Percentiles rank a stretch among this genome's conserved stretches.
Conservation (phyloP, 1,140 invertebrate species). For the Drosophila burlai region DNA sequence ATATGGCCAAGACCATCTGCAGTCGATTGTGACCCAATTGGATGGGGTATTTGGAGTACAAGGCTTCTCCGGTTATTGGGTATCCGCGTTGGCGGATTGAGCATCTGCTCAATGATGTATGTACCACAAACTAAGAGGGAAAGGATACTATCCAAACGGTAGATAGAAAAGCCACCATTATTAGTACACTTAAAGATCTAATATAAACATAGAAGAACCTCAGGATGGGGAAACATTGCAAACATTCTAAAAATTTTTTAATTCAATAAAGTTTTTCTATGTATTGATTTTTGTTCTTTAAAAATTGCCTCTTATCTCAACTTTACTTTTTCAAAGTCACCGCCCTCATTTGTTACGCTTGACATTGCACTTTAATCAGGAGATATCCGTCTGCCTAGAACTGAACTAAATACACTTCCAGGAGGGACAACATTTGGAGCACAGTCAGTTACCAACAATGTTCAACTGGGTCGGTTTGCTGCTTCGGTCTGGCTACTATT, state of each 20-base stretch:
- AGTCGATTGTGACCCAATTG: background rate
- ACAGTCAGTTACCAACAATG: background rate
- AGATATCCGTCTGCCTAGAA: background rate
- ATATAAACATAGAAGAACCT: too few species aligned
- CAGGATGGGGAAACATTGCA: too few species aligned
- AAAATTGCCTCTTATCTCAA: background rate
- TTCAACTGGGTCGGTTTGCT: background rate
- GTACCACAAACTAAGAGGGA: conserved; percentile 3
- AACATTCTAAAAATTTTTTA: too few species aligned
- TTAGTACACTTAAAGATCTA: background rate
- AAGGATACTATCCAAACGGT: too few species aligned
- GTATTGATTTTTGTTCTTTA: too few species aligned
- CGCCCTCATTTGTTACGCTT: background rate
- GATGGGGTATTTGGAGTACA: background rate
- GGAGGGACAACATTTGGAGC: background rate
- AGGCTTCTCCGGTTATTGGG: background rate
- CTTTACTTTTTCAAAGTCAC: conserved; percentile 1
- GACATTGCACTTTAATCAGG: background rate
- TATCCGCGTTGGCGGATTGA: conserved; percentile 12
- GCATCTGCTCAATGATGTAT: conserved; percentile 51
- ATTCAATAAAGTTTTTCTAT: too few species aligned
- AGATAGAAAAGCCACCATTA: background rate
- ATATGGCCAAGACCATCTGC: background rate
- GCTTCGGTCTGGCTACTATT: background rate
- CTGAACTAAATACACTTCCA: background rate